Evolutionary conservation across 92 coral and sea anemone genomes (phyloP), one percentile per base, ranked within the genome.

Genomic region (Phymanthus crucifer): DNA sequence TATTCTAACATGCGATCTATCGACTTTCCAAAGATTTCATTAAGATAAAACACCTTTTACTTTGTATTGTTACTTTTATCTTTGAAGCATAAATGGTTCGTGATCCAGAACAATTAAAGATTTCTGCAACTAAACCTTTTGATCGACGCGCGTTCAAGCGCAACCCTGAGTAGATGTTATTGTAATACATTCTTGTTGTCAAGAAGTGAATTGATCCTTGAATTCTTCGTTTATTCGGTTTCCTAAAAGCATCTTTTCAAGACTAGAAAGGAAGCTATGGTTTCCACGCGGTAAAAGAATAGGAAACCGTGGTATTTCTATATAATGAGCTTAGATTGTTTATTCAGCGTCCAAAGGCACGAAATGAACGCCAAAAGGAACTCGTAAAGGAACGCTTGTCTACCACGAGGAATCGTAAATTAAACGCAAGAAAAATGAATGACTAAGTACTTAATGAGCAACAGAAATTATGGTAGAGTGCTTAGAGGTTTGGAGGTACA

Each of bases 241-340:
- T 21, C 29, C n/a, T 4, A 6, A 72, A 40, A 23, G 46, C 34
- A 58, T 19, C 9, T 5, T 21, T 24, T 72, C 11, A 13, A 27
- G 26, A 65, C 47, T 50, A 5, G 8, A 43, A 34, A 75, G 58
- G 73, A 69, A 45, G n/a, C 68, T 56, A 75, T 50, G 79, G 67
- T 26, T 21, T 4, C 66, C 82, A 78, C 19, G 64, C 73, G 82
- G 82, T 43, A 40, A 11, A 38, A 38, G 27, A 40, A 34, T 70
- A 81, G 77, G 79, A 76, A 76, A 76, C 80, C 80, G 21, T 56
- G 80, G 80, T 54, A 76, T 76, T 48, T 76, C 32, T 50, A 72
- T 70, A 54, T 81, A 73, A 71, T 56, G 37, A 40, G 40, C 78
- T 71, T 70, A 32, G 36, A 50, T 16, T 81, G 85, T 81, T 81